Evolutionary conservation across 2,888 invertebrate species (phyloP).

Genomic region (Eupithecia pulchellata): DNA sequence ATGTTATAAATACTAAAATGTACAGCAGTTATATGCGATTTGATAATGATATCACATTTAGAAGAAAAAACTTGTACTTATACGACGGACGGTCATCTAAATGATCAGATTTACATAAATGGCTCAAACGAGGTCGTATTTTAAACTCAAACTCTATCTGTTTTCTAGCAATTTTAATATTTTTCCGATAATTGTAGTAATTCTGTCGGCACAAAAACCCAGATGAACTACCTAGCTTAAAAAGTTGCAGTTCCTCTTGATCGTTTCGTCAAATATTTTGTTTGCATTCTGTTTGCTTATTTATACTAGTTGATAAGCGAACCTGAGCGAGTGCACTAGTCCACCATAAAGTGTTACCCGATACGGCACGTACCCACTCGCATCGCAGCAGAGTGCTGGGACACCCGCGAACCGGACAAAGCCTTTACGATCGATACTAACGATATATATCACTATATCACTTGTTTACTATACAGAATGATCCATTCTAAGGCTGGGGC

Average conservation of each 20-base stretch:
- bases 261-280: neutral
- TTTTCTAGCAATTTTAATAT: neutral
- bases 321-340: neutral
- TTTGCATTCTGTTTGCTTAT: neutral
- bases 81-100: neutral
- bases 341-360: slow-evolving; percentile 22
- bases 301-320: neutral
- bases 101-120: neutral
- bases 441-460: slow-evolving; percentile 1
- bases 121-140: too few relatives aligned
- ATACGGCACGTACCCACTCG: slow-evolving; percentile 28
- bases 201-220: neutral
- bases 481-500: neutral
- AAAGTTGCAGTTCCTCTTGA: neutral
- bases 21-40: neutral
- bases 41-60: neutral
- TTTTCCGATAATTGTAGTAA: neutral
- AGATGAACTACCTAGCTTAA: neutral
- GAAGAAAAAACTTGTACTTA: neutral
- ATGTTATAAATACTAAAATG: too few relatives aligned
- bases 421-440: slow-evolving; percentile 38
- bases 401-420: slow-evolving; percentile 43
- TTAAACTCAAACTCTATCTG: too few relatives aligned
- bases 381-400: slow-evolving; percentile 9
- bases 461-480: neutral